A percentile compares a stretch with the other conserved stretches of the same genome.
Conservation (phyloP, 2,888 invertebrate species). For the Oscheius myriophilus region DNA sequence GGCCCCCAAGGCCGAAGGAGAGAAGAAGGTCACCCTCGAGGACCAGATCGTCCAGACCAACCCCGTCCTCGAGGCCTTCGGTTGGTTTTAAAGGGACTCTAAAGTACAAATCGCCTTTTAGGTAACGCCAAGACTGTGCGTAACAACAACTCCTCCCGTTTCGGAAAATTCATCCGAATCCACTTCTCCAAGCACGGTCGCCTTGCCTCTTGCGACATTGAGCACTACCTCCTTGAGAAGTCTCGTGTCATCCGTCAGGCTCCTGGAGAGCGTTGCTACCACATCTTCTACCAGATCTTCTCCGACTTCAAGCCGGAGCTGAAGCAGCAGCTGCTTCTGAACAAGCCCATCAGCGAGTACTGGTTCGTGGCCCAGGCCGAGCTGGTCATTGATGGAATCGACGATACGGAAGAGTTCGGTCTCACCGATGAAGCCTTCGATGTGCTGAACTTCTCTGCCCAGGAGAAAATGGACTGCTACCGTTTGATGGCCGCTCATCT, state of each 20-base stretch:
- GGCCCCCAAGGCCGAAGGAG: slow-evolving; percentile 28
- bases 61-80: slow-evolving; percentile 97
- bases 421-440: slow-evolving; percentile 85
- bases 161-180: slow-evolving; percentile 99
- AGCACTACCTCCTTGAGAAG: slow-evolving; percentile 99
- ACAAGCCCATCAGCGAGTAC: slow-evolving; percentile 61
- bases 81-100: too few species aligned
- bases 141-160: slow-evolving; percentile 99
- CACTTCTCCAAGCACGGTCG: slow-evolving; percentile 99
- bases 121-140: slow-evolving; percentile 97
- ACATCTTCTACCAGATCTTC: slow-evolving; percentile 98
- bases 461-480: slow-evolving; percentile 97
- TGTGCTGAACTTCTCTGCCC: slow-evolving; percentile 94
- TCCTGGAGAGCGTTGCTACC: slow-evolving; percentile 96
- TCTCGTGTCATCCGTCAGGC: slow-evolving; percentile 99
- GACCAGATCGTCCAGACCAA: slow-evolving; percentile 99
- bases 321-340: slow-evolving; percentile 57
- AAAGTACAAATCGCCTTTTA: too few species aligned
- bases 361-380: slow-evolving; percentile 93
- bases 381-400: slow-evolving; percentile 87
- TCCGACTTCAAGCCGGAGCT: slow-evolving; percentile 58
- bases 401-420: slow-evolving; percentile 89
- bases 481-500: slow-evolving; percentile 97
- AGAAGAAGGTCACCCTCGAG: slow-evolving; percentile 84
- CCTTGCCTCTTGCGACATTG: slow-evolving; percentile 99